phyloP scores from a whole-genome alignment of 2,113 vertebrate genomes.

The Phalacrocorax pelagicus region DNA sequence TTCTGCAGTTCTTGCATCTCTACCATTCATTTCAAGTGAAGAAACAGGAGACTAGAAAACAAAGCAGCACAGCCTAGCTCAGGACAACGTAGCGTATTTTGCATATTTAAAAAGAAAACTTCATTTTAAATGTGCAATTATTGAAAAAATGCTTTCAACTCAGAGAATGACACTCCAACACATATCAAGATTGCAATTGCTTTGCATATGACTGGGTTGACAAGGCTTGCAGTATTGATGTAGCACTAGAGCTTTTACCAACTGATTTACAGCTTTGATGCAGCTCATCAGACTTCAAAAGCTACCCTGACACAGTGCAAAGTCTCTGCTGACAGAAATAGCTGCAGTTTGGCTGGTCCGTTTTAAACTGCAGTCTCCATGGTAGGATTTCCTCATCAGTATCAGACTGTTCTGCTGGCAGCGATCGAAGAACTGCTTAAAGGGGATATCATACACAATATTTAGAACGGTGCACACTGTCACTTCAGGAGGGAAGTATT shows the following conservation, averaged over 20 bases:
- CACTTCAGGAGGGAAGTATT: too few relatives aligned
- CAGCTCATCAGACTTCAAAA: constrained; percentile 5
- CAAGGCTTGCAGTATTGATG: not conserved
- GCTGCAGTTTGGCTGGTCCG: not conserved
- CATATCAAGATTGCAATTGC: not conserved
- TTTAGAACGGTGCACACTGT: not conserved
- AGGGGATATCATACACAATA: not conserved
- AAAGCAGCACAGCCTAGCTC: not conserved
- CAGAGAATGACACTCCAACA: not conserved
- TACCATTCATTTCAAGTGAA: not conserved
- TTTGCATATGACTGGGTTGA: not conserved
- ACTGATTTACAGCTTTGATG: not conserved
- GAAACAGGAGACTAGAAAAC: not conserved
- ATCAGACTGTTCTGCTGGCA: not conserved
- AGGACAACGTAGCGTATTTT: not conserved
- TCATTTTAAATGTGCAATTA: not conserved
- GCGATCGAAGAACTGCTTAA: not conserved
- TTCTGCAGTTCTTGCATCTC: not conserved
- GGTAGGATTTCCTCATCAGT: not conserved
- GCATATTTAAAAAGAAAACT: too few relatives aligned
- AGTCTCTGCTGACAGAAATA: not conserved
- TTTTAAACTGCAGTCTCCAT: not conserved
- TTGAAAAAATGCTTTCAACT: not conserved
- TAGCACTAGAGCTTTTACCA: not conserved
- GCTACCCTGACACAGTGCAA: not conserved